Conservation (phyloP, 2,113 vertebrate genomes). For the Salvelinus alpinus region DNA sequence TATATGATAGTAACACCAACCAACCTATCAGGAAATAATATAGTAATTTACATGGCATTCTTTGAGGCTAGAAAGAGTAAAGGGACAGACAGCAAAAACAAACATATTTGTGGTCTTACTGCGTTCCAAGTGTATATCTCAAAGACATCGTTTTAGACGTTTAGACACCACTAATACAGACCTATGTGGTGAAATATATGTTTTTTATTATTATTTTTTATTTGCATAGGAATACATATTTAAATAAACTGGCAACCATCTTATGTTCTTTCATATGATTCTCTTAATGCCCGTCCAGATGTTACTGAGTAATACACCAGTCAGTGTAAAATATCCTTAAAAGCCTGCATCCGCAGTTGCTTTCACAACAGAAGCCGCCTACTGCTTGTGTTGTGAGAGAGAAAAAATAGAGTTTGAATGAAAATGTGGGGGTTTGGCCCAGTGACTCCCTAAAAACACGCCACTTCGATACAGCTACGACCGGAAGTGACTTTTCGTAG, state of each 20-base stretch:
- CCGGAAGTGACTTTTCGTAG: too few species aligned
- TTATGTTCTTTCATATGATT: not conserved
- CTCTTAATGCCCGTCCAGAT: not conserved
- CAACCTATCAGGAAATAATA: not conserved
- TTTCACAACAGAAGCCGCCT: too few species aligned
- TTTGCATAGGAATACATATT: not conserved
- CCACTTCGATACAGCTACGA: constrained; percentile 58
- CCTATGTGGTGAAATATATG: too few species aligned
- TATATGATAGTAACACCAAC: constrained; percentile 57
- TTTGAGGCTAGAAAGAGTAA: not conserved
- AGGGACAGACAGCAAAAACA: too few species aligned
- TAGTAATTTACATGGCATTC: not conserved
- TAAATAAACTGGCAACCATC: not conserved
- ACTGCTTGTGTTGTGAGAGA: not conserved
- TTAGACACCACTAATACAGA: not conserved
- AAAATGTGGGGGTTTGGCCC: too few species aligned
- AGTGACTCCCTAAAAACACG: too few species aligned
- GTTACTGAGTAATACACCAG: not conserved
- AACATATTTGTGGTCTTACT: not conserved
- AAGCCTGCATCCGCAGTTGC: too few species aligned
- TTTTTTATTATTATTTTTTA: too few species aligned
- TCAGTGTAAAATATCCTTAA: too few species aligned
- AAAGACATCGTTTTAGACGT: not conserved
- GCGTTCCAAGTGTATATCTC: not conserved
- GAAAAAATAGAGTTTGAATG: not conserved